Evolutionary conservation across 2,113 vertebrate genomes (phyloP).

Genomic region (Cyphomyrus discorhynchus): DNA sequence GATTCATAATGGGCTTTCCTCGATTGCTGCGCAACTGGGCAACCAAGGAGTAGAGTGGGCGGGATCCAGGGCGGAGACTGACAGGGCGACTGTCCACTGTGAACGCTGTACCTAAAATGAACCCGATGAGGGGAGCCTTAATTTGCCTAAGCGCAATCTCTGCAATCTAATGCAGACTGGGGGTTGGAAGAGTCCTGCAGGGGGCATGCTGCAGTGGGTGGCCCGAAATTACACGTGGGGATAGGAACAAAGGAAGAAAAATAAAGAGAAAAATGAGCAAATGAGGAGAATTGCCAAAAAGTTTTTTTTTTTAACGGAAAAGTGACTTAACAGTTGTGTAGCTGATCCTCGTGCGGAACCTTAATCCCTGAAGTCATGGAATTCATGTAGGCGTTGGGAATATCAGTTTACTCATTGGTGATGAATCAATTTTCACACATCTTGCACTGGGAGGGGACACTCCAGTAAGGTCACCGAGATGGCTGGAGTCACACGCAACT

Average conservation of each 20-base stretch:
- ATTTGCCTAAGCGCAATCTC: not conserved
- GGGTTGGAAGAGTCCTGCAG: not conserved
- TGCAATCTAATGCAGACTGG: not conserved
- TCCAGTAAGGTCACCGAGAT: slow-evolving; percentile 44
- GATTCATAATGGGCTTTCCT: not conserved
- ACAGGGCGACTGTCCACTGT: not conserved
- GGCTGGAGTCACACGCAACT: slow-evolving; percentile 34
- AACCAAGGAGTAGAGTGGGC: not conserved
- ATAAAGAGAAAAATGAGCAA: not conserved
- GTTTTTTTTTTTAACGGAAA: not conserved
- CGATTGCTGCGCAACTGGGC: not conserved
- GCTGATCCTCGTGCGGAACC: not conserved
- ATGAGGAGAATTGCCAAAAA: not conserved
- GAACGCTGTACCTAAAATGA: not conserved
- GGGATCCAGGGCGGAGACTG: not conserved
- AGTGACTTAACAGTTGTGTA: not conserved
- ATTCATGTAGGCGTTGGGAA: not conserved
- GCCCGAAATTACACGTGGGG: not conserved
- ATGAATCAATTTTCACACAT: slow-evolving; percentile 3
- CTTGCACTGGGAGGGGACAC: slow-evolving; percentile 29
- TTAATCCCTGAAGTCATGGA: not conserved
- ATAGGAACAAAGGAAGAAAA: not conserved
- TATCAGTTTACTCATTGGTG: not conserved
- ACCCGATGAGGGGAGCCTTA: not conserved
- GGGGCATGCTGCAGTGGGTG: not conserved